Evolutionary conservation across 1,140 invertebrate species (phyloP).

Genomic region (Phthorimaea operculella): DNA sequence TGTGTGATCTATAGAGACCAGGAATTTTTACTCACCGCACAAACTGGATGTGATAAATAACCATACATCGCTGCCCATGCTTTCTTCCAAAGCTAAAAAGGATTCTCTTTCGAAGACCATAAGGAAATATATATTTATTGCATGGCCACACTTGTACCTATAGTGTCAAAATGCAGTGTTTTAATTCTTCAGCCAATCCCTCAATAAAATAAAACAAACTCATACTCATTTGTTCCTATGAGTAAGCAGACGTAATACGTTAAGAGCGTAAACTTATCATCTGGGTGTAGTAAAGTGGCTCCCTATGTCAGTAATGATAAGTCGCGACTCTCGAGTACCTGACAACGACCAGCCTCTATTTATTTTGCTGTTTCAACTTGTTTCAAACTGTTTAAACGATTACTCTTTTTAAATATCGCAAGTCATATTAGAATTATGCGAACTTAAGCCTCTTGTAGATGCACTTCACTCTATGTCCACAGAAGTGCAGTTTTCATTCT

Average conservation of each 20-base stretch:
- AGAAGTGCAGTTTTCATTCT: background rate
- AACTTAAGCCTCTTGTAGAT: background rate
- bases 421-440: background rate
- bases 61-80: constrained; percentile 54
- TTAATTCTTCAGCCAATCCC: background rate
- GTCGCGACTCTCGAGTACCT: background rate
- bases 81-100: constrained; percentile 32
- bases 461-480: background rate
- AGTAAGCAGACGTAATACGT: constrained; percentile 28
- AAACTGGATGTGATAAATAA: constrained; percentile 63
- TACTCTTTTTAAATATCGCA: constrained; percentile 3
- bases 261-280: constrained; percentile 19
- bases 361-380: constrained; percentile 29
- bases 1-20: constrained; percentile 51
- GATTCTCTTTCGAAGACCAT: no score
- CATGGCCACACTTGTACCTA: no score
- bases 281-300: constrained; percentile 7
- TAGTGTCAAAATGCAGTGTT: no score
- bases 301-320: background rate
- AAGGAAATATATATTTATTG: no score
- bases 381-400: constrained; percentile 17
- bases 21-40: constrained; percentile 50
- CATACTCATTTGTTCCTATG: constrained; percentile 35
- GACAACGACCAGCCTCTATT: constrained; percentile 13
- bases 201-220: constrained; percentile 42